Conservation (phyloP, 2,797 vertebrate species). For the Myioborus melanocephalus region DNA sequence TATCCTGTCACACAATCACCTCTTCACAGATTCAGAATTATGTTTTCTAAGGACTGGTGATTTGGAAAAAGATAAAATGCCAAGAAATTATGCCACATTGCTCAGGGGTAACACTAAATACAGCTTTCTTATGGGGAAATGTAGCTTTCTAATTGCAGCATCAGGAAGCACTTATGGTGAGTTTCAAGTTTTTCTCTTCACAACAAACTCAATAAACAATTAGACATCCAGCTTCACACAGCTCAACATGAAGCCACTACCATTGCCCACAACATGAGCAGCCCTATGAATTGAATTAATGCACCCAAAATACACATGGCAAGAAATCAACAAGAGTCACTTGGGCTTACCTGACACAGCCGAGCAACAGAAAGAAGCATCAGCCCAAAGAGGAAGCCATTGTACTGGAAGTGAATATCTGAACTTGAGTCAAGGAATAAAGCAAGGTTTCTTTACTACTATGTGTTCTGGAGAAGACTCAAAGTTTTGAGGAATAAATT, state of each 20-base stretch:
- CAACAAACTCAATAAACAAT: not conserved
- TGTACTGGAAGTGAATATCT: conserved; percentile 99
- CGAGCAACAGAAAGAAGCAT: conserved; percentile 91
- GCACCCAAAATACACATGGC: not conserved
- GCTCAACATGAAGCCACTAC: not conserved
- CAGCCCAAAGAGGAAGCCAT: conserved; percentile 92
- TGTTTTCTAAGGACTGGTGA: not conserved
- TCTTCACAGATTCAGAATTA: not conserved
- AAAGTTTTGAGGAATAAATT: not conserved
- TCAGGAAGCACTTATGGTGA: not conserved
- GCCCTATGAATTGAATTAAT: not conserved
- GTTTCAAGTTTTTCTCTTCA: not conserved
- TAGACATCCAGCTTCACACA: not conserved
- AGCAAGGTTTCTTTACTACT: not conserved
- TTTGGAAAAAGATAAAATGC: not conserved
- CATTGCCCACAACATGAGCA: not conserved
- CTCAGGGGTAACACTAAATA: not conserved
- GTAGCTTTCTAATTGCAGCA: not conserved
- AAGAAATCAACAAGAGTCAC: not conserved
- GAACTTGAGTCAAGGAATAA: conserved; percentile 63
- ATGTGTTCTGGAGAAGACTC: not conserved
- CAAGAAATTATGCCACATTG: not conserved
- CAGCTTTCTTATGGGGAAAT: not conserved
- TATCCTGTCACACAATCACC: not conserved
- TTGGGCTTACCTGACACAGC: conserved; percentile 84